Conservation (phyloP, 2,113 vertebrate species). For the Beaufortia kweichowensis region DNA sequence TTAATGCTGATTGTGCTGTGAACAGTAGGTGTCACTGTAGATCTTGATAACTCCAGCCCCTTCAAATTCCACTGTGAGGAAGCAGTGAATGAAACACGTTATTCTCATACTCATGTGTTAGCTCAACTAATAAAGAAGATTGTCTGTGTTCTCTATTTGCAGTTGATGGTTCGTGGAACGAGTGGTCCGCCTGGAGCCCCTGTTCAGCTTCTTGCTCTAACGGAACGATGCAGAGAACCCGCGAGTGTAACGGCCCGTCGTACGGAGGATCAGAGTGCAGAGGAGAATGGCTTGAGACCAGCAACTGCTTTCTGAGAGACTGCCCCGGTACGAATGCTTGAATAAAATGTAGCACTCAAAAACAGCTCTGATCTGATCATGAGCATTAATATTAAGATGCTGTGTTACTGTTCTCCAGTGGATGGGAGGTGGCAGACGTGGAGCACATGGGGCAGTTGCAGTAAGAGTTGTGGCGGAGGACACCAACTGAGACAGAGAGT, state of each 20-base stretch:
- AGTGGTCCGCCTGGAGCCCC: conserved; percentile 91
- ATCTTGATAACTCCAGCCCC: background rate
- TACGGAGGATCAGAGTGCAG: conserved; percentile 94
- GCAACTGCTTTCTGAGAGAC: conserved; percentile 88
- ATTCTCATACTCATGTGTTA: too few species aligned
- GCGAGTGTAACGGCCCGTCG: conserved; percentile 95
- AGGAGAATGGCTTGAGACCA: conserved; percentile 86
- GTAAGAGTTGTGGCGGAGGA: conserved; percentile 87
- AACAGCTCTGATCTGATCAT: background rate
- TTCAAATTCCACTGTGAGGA: background rate
- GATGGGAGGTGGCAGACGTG: conserved; percentile 91
- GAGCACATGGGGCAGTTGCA: conserved; percentile 89
- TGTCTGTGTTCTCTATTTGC: conserved; percentile 66
- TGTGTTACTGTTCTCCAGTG: conserved; percentile 71
- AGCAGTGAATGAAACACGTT: too few species aligned
- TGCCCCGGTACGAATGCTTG: conserved; percentile 82
- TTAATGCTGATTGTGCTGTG: conserved; percentile 43
- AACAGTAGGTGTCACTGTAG: conserved; percentile 60
- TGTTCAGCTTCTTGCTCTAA: conserved; percentile 94
- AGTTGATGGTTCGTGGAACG: conserved; percentile 98
- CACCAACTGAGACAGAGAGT: conserved; percentile 84
- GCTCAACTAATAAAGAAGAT: too few species aligned
- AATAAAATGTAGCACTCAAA: background rate
- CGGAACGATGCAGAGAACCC: conserved; percentile 88
- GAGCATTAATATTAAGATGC: background rate